Evolutionary conservation across 2,888 invertebrate species (phyloP), one percentile per base, ranked within the genome.

Genomic region (Blera fallax): DNA sequence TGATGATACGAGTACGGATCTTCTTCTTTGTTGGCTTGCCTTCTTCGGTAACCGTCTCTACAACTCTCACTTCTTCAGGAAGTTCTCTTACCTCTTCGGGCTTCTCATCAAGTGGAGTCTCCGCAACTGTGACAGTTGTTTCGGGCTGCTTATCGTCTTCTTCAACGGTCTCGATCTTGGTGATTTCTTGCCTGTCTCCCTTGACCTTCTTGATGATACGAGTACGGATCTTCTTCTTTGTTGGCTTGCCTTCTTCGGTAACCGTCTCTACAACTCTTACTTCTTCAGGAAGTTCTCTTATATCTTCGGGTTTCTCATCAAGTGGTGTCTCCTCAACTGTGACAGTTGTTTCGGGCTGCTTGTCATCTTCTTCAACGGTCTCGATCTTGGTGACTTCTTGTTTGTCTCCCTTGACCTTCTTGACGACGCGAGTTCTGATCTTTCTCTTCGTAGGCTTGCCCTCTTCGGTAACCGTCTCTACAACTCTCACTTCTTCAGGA

Each of bases 361-460:
- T 82, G 18, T 85, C 88, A 7, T 89, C 88, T 76, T 89, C 88
- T 56, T 87, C 81, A 8, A 91, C 89, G 2, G 91, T 91, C 14
- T 91, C 88, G 62, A 92, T 91, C 88, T 91, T 90, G 0, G 91
- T 92, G n/a, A 91, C 88, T 87, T 92, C 91, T 37, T 91, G 88
- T 88, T 90, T 91, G 43, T 87, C 82, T 60, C 90, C 92, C 87
- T 87, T 91, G 2, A 88, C 64, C 64, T 77, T 87, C 54, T 87
- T 87, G 43, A 87, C 76, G 2, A 64, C 21, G 8, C 82, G 56
- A 11, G 82, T 87, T n/a, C 82, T 76, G 3, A 80, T 64, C 18
- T 54, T 64, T 32, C 70, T 82, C 16, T 80, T 87, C 3, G 34
- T 87, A 6, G 82, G 83, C 4, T 77, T 82, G 0, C 85, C 90